Percentiles rank a stretch among this genome's conserved stretches.
Conservation (phyloP, 2,888 invertebrate genomes). For the Spisula subtruncata region DNA sequence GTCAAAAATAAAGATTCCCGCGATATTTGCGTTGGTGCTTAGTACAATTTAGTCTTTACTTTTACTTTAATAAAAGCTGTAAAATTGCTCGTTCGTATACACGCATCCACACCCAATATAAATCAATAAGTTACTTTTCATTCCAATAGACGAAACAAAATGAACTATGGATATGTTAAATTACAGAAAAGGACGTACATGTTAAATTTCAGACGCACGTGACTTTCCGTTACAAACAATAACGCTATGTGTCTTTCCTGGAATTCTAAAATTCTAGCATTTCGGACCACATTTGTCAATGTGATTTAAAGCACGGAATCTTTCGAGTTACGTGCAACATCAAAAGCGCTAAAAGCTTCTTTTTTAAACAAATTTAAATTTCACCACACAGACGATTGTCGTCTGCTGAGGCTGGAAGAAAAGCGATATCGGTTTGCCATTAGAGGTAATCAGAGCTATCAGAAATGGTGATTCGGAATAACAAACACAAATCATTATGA, state of each 20-base stretch:
- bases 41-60: no score
- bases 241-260: neutral
- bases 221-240: no score
- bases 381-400: neutral
- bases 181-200: no score
- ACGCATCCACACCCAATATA: no score
- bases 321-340: neutral
- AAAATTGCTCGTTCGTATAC: no score
- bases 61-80: no score
- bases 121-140: no score
- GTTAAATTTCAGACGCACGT: no score
- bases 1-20: no score
- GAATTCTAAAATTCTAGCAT: neutral
- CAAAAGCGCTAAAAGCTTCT: neutral
- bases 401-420: neutral
- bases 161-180: no score
- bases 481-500: neutral
- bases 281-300: neutral
- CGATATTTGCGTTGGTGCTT: no score
- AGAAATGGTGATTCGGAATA: neutral
- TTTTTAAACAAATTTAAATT: constrained; percentile 3
- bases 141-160: no score
- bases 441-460: constrained; percentile 5
- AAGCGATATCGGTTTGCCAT: constrained; percentile 15
- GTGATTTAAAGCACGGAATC: neutral